These are phyloP conservation scores for Crypturellus undulatus DNA, from an alignment of 2,113 vertebrate species.

Conservation along the genomic window DNA sequence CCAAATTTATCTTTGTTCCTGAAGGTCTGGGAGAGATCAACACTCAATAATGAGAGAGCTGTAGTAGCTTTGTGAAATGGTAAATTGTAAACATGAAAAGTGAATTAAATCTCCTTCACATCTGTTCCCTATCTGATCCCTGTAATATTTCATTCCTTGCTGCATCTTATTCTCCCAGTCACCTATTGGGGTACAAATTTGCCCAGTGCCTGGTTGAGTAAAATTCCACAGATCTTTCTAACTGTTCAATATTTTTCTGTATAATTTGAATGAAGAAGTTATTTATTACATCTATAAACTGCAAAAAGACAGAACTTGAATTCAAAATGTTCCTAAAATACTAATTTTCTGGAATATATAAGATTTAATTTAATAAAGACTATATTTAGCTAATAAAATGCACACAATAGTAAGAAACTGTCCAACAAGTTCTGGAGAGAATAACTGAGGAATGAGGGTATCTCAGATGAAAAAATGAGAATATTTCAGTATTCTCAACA, in stretches of 20 bases:
- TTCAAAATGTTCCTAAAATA: fast-evolving
- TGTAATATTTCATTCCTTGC: background rate
- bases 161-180: background rate
- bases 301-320: background rate
- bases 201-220: background rate
- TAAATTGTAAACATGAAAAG: background rate
- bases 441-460: background rate
- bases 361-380: background rate
- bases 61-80: background rate
- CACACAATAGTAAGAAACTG: background rate
- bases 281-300: background rate
- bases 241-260: background rate
- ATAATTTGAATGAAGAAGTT: background rate
- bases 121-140: background rate
- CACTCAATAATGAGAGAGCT: background rate
- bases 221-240: background rate
- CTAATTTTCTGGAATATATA: background rate
- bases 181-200: background rate
- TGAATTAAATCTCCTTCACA: background rate
- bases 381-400: background rate
- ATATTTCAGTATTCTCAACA: background rate
- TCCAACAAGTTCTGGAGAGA: background rate
- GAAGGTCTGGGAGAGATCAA: background rate
- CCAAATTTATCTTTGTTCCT: background rate
- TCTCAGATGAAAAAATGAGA: background rate